phyloP scores from a whole-genome alignment of 2,113 vertebrate genomes.

The Theristicus caerulescens region DNA sequence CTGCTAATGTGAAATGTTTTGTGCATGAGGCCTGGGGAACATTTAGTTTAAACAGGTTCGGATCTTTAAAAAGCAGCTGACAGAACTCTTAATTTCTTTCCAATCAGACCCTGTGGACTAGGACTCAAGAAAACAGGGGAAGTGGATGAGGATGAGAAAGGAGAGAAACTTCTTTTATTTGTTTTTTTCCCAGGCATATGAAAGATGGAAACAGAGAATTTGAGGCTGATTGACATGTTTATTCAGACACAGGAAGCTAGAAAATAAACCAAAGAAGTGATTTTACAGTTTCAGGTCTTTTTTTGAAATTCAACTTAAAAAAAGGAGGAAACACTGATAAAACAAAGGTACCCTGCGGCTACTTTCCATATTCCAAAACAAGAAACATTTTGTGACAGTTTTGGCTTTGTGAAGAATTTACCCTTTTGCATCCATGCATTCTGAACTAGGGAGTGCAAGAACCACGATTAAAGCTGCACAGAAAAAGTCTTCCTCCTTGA shows the following conservation, averaged over 20 bases:
- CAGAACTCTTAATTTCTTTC: background rate
- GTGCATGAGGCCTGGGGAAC: background rate
- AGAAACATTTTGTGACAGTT: background rate
- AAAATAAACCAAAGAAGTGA: slow-evolving; percentile 19
- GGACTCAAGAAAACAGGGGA: background rate
- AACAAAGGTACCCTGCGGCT: background rate
- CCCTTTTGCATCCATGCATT: background rate
- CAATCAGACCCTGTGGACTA: background rate
- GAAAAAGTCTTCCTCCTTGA: background rate
- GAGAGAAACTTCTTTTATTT: background rate
- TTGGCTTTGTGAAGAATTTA: background rate
- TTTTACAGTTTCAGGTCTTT: background rate
- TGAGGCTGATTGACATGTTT: slow-evolving; percentile 45
- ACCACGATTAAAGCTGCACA: background rate
- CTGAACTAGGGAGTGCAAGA: background rate
- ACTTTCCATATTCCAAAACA: background rate
- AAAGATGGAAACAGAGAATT: slow-evolving; percentile 13
- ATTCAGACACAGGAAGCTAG: slow-evolving; percentile 7
- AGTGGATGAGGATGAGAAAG: background rate
- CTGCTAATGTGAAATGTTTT: slow-evolving; percentile 34
- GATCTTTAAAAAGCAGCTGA: slow-evolving; percentile 11
- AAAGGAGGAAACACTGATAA: slow-evolving; percentile 7
- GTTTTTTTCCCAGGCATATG: slow-evolving; percentile 1
- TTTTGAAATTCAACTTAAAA: background rate
- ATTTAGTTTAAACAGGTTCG: slow-evolving; percentile 17